These are phyloP conservation scores for Meriones psammophilus DNA, from an alignment of 2,797 vertebrate genomes.

Conservation along the genomic window DNA sequence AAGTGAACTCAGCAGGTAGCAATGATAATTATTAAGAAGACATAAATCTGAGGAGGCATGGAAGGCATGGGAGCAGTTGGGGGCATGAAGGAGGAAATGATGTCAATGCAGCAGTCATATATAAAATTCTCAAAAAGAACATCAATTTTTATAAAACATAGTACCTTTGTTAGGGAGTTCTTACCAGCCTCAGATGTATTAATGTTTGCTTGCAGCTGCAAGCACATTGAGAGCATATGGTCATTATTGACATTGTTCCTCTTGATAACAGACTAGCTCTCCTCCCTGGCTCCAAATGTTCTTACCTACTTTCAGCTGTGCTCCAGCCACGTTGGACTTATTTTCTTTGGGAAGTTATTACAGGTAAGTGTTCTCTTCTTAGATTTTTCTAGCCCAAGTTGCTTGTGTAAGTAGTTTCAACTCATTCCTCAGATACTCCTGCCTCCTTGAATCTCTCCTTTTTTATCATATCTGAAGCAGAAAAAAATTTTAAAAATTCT, in stretches of 20 bases:
- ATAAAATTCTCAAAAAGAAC: background rate
- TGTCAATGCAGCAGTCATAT: background rate
- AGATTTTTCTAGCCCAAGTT: background rate
- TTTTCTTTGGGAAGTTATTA: background rate
- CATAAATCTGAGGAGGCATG: background rate
- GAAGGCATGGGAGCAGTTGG: background rate
- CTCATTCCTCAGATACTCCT: background rate
- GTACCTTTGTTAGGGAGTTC: background rate
- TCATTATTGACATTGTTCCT: background rate
- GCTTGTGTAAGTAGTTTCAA: background rate
- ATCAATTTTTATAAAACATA: background rate
- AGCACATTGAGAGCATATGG: background rate
- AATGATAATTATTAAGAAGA: background rate
- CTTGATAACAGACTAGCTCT: background rate
- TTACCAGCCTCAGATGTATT: background rate
- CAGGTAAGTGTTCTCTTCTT: background rate
- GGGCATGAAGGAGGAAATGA: background rate
- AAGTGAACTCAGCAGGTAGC: background rate
- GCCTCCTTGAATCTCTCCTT: background rate
- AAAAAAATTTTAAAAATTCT: background rate
- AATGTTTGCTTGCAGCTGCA: background rate
- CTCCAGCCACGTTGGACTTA: background rate
- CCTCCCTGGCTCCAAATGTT: background rate
- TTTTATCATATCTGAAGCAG: background rate
- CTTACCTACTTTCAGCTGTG: background rate